Conservation (phyloP, 2,888 invertebrate genomes). For the Diplazon laetatorius region DNA sequence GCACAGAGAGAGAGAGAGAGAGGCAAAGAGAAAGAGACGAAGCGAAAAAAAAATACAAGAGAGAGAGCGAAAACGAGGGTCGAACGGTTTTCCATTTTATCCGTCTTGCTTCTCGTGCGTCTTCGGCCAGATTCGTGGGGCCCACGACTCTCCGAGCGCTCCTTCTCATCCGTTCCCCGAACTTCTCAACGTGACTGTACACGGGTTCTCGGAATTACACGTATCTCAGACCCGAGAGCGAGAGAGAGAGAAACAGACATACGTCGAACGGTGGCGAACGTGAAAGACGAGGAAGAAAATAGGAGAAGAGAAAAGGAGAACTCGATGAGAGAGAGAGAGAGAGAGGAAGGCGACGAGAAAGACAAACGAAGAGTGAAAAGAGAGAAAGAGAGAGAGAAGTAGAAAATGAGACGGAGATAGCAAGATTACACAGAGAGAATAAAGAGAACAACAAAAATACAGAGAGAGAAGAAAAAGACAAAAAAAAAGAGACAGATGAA, state of each 20-base stretch:
- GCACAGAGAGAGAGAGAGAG: background rate
- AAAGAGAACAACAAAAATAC: background rate
- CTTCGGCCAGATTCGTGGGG: background rate
- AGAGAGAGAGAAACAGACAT: slow-evolving; percentile 64
- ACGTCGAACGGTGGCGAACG: slow-evolving; percentile 19
- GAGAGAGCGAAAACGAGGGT: slow-evolving; percentile 8
- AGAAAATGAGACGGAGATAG: too few relatives aligned
- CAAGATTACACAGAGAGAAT: background rate
- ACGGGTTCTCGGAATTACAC: slow-evolving; percentile 79
- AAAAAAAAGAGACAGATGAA: too few relatives aligned
- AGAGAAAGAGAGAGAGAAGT: background rate
- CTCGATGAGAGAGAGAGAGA: too few relatives aligned
- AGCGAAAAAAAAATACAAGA: too few relatives aligned
- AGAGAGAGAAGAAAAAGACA: background rate
- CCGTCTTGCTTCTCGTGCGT: slow-evolving; percentile 3
- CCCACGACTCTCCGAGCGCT: background rate
- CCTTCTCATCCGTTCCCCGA: slow-evolving; percentile 4
- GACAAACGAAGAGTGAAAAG: background rate
- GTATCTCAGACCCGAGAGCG: slow-evolving; percentile 69
- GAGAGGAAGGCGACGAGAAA: too few relatives aligned
- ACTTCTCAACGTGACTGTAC: slow-evolving; percentile 73
- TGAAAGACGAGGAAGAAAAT: slow-evolving; percentile 10
- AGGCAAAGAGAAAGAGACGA: background rate
- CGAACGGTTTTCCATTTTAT: slow-evolving; percentile 33
- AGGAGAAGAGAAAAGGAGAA: too few relatives aligned